phyloP scores from a whole-genome alignment of 2,888 invertebrate species.

The Argyresthia albistria region DNA sequence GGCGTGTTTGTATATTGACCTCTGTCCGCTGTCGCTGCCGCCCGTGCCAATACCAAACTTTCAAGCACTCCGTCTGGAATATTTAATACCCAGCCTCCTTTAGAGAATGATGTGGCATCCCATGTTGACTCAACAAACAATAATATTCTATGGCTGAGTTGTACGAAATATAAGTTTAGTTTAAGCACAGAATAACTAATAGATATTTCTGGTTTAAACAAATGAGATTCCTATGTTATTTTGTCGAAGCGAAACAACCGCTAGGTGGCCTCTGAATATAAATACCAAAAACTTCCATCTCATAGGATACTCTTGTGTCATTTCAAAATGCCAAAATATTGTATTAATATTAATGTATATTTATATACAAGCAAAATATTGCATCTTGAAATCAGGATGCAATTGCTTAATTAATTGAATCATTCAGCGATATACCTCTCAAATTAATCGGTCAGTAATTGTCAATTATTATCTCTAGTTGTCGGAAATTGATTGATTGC shows the following conservation, averaged over 20 bases:
- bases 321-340: too few relatives aligned
- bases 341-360: too few relatives aligned
- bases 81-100: constrained; percentile 10
- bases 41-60: constrained; percentile 16
- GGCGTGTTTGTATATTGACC: constrained; percentile 33
- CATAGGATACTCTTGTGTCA: too few relatives aligned
- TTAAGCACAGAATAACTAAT: too few relatives aligned
- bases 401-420: constrained; percentile 14
- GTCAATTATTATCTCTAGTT: constrained; percentile 38
- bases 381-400: neutral
- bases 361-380: too few relatives aligned
- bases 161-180: too few relatives aligned
- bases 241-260: too few relatives aligned
- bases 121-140: neutral
- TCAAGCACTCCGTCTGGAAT: constrained; percentile 16
- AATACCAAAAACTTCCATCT: too few relatives aligned
- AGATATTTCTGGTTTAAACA: too few relatives aligned
- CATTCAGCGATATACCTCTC: constrained; percentile 9
- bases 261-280: too few relatives aligned
- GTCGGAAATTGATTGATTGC: constrained; percentile 44
- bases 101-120: neutral
- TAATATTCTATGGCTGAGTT: too few relatives aligned
- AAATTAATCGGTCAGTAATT: constrained; percentile 24
- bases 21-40: constrained; percentile 18
- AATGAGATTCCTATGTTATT: too few relatives aligned